Base-by-base conservation (phyloP, 2,888 invertebrate genomes). In the Brassicogethes aeneus region DNA sequence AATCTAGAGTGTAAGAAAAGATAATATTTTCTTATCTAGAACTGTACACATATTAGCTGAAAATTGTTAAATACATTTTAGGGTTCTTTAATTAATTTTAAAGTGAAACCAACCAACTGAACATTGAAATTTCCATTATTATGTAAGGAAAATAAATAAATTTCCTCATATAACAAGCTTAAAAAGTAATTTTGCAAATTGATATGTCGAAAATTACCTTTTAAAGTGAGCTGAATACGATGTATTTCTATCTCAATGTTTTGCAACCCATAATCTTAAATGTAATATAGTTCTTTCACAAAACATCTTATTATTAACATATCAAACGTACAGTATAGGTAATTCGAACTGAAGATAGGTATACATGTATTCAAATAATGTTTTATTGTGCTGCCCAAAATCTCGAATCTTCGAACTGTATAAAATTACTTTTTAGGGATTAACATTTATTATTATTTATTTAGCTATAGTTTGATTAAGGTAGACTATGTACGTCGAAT, bases 181-280 rank as follows among this genome's bases (percentile, higher is more conserved):
- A 23, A 23, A 23, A 23, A 5, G 23, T 7, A 23, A 23, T 23
- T 23, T 10, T 23, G 23, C 23, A 23, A 5, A 7, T 7, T 23
- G 23, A 23, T 23, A 23, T 23, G 23, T n/a, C n/a, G n/a, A n/a
- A 23, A 23, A 23, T 23, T 23, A 5, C 23, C 5, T 23, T 23
- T 23, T 23, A 23, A 23, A 10, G 5, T 23, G 10, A 23, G n/a
- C n/a, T 48, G 57, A 57, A 58, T 58, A 56, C 57, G 37, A 51
- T 53, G 54, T 56, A 55, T 56, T 54, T 54, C 56, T 54, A 54
- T 59, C 56, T 52, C 43, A 36, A 55, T 56, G 56, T 54, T 59
- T 62, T 62, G 60, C 54, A 53, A 59, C 55, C 58, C 53, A 54
- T 56, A 56, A 55, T 60, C 61, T 63, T 59, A 62, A 62, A 62